phyloP scores from a whole-genome alignment of 2,888 invertebrate genomes.

The Drosophila kuntzei region DNA sequence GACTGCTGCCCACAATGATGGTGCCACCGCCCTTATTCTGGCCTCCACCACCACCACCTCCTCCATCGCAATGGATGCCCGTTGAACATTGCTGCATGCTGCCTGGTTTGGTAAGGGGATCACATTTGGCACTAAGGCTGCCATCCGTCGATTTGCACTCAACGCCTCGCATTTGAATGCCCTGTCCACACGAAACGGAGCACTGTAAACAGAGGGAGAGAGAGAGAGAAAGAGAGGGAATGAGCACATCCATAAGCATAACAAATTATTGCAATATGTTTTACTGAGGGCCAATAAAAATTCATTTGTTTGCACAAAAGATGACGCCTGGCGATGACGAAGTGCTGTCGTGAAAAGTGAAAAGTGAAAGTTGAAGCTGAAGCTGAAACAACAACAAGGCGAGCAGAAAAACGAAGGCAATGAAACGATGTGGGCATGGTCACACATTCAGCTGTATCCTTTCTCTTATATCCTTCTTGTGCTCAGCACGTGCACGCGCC shows the following conservation, averaged over 20 bases:
- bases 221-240: neutral
- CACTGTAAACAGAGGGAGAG: conserved; percentile 88
- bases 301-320: conserved; percentile 71
- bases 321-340: conserved; percentile 59
- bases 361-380: conserved; percentile 49
- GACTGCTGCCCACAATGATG: conserved; percentile 82
- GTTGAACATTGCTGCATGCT: conserved; percentile 91
- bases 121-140: conserved; percentile 88
- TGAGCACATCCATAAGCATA: conserved; percentile 54
- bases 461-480: neutral
- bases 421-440: conserved; percentile 4
- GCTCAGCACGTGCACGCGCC: conserved; percentile 52
- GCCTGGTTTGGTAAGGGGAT: conserved; percentile 89
- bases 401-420: conserved; percentile 4
- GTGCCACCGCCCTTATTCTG: conserved; percentile 76
- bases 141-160: conserved; percentile 90
- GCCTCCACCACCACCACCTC: conserved; percentile 38
- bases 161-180: conserved; percentile 92
- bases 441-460: conserved; percentile 6
- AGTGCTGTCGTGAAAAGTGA: conserved; percentile 59
- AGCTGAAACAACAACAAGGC: conserved; percentile 5
- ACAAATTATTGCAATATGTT: conserved; percentile 80
- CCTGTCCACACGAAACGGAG: conserved; percentile 96
- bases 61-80: conserved; percentile 89
- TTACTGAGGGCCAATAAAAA: conserved; percentile 62